A percentile compares a stretch with the other conserved stretches of the same genome.
Evolutionary conservation across 2,888 invertebrate species (phyloP).

Genomic region (Volucella zonaria): DNA sequence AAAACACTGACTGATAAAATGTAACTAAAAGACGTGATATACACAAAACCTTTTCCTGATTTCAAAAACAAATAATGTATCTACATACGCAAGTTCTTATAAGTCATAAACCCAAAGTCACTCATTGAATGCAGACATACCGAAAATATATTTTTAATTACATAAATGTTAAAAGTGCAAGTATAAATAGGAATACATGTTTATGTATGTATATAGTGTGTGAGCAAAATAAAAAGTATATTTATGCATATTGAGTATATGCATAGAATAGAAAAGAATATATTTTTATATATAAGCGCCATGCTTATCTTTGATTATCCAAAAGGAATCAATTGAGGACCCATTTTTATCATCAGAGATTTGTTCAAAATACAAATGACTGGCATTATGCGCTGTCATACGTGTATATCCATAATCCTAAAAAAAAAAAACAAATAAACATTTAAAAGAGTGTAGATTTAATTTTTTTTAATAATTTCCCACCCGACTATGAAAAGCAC

Average conservation of each 20-base stretch:
- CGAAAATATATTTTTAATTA: neutral
- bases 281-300: slow-evolving; percentile 75
- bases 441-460: slow-evolving; percentile 3
- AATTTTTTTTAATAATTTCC: neutral
- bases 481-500: slow-evolving; percentile 89
- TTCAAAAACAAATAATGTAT: too few relatives aligned
- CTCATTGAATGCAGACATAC: neutral
- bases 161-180: too few relatives aligned
- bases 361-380: slow-evolving; percentile 95
- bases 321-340: slow-evolving; percentile 87
- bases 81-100: too few relatives aligned
- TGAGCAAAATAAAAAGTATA: too few relatives aligned
- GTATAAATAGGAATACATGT: too few relatives aligned
- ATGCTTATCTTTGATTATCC: slow-evolving; percentile 85
- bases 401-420: slow-evolving; percentile 96
- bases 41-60: too few relatives aligned
- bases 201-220: too few relatives aligned
- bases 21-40: too few relatives aligned
- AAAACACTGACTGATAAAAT: too few relatives aligned
- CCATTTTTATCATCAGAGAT: slow-evolving; percentile 89
- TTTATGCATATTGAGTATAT: neutral
- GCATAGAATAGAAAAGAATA: neutral
- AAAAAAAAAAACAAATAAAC: slow-evolving; percentile 32
- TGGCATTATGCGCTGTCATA: slow-evolving; percentile 89
- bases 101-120: too few relatives aligned